phyloP scores from a whole-genome alignment of 2,888 invertebrate genomes.

The Acrobasis repandana region DNA sequence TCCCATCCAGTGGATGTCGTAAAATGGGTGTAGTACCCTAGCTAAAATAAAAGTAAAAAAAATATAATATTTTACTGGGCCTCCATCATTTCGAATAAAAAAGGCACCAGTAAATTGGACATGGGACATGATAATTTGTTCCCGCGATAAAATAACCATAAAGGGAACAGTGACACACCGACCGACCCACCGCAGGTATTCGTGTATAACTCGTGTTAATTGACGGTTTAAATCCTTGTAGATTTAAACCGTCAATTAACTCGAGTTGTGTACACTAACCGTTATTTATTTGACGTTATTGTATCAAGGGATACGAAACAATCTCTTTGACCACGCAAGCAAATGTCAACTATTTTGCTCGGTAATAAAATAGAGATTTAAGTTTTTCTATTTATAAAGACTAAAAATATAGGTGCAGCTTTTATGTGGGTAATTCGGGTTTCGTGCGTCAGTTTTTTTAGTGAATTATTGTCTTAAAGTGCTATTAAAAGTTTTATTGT shows the following conservation, averaged over 20 bases:
- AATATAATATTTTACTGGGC: too few relatives aligned
- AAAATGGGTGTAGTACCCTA: too few relatives aligned
- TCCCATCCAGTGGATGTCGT: too few relatives aligned
- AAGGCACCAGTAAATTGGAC: too few relatives aligned
- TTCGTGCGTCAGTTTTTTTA: conserved; percentile 7
- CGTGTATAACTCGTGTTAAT: conserved; percentile 34
- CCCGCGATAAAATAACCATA: conserved; percentile 28
- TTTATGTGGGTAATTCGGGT: neutral
- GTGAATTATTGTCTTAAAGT: conserved; percentile 2
- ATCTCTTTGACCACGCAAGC: neutral
- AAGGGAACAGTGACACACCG: conserved; percentile 4
- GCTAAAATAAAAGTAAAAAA: too few relatives aligned
- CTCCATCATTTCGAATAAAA: too few relatives aligned
- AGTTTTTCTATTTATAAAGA: neutral
- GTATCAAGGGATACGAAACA: conserved; percentile 14
- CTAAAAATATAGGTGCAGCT: conserved; percentile 1
- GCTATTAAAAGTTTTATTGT: conserved; percentile 8
- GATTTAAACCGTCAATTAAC: conserved; percentile 33
- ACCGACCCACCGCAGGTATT: conserved; percentile 22
- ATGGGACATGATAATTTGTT: neutral
- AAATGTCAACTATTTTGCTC: neutral
- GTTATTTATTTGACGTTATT: conserved; percentile 35
- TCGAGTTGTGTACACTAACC: conserved; percentile 33
- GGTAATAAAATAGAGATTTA: neutral
- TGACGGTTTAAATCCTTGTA: conserved; percentile 28